A percentile compares a stretch with the other conserved stretches of the same genome.
Conservation (phyloP, 2,888 invertebrate species). For the Troglohyphantes excavatus region DNA sequence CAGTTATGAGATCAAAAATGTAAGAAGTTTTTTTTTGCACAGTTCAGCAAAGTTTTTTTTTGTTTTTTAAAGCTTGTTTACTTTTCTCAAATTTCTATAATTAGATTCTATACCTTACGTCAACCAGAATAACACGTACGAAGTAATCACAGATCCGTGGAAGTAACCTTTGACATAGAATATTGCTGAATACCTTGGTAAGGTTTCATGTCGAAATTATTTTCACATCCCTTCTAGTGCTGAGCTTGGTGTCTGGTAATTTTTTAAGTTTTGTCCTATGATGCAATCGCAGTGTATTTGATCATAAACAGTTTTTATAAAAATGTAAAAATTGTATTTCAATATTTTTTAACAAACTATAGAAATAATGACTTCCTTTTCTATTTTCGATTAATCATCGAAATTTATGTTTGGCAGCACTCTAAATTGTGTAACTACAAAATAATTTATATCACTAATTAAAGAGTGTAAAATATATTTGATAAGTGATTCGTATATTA, state of each 20-base stretch:
- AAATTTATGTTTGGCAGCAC: too few species aligned
- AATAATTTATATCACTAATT: too few species aligned
- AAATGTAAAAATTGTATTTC: too few species aligned
- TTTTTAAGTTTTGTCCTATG: not conserved
- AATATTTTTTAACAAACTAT: too few species aligned
- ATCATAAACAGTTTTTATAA: too few species aligned
- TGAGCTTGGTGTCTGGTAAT: not conserved
- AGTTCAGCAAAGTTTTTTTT: slow-evolving; percentile 14
- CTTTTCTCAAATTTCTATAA: slow-evolving; percentile 30
- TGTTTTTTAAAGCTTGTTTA: slow-evolving; percentile 33
- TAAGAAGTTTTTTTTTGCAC: slow-evolving; percentile 27
- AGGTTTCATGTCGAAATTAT: not conserved
- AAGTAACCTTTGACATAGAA: not conserved
- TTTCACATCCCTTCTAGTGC: not conserved
- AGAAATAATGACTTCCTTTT: too few species aligned
- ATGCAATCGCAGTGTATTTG: not conserved
- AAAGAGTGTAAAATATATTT: too few species aligned
- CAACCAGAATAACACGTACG: slow-evolving; percentile 6
- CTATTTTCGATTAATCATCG: too few species aligned
- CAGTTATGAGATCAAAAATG: slow-evolving; percentile 42
- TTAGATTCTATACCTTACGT: slow-evolving; percentile 18
- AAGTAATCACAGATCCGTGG: not conserved
- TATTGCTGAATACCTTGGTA: slow-evolving; percentile 1
- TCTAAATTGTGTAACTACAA: too few species aligned
- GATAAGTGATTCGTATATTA: too few species aligned